Evolutionary conservation across 2,888 invertebrate species (phyloP), one percentile per base, ranked within the genome.

Genomic region (Drosophila antonietae): DNA sequence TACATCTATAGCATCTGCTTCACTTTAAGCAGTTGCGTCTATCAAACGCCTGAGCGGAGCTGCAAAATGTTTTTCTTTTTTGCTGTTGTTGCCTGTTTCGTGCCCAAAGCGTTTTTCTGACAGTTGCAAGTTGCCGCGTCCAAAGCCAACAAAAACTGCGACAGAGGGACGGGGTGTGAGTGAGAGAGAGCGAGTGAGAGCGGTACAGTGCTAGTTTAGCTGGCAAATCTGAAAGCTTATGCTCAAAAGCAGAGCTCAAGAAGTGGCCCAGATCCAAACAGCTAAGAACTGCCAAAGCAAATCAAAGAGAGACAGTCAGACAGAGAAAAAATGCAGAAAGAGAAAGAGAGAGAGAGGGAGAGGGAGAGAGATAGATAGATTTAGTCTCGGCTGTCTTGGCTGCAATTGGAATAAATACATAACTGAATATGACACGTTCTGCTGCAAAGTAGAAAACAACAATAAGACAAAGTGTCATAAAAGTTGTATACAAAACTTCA

Each of bases 381-480:
- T 15, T 56, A 58, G 35, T 23, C 31, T 53, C 15, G 28, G 18
- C 49, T 55, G 39, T 23, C 35, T 41, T 55, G 20, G 31, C 49
- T 67, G 68, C 49, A 73, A 78, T 78, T 68, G 78, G 78, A 75
- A 80, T 79, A 80, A 79, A 79, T 79, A 79, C 79, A 79, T 79
- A 79, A 85, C 84, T 85, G 85, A 88, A 85, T 83, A 81, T 85
- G 85, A 88, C 88, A 85, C 88, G 88, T 81, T 87, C 78, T 51
- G 74, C 77, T 80, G 78, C 84, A 87, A 85, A 81, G 87, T 82
- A 83, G 61, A 78, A 73, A 70, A 79, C 85, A 82, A 81, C 88
- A 88, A 88, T 81, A 83, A 78, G 83, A 86, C 89, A 87, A 87
- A 87, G 87, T 87, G 87, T 88, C 87, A 88, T 84, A 84, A 87